phyloP scores from a whole-genome alignment of 2,113 vertebrate species.

The Merops nubicus region DNA sequence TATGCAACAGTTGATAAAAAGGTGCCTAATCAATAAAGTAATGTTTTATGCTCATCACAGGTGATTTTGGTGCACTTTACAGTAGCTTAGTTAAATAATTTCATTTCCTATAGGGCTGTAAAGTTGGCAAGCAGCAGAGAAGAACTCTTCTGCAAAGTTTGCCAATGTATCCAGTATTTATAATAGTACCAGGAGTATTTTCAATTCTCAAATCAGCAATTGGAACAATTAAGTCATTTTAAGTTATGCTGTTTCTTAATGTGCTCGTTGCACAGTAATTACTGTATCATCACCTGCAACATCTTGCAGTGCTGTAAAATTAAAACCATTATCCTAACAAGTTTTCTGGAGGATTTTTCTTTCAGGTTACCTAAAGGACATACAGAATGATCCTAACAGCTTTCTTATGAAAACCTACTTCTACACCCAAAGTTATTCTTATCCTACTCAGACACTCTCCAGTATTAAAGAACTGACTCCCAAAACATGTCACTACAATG shows the following conservation, averaged over 20 bases:
- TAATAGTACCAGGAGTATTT: not conserved
- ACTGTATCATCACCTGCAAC: constrained; percentile 48
- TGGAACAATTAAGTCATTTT: constrained; percentile 31
- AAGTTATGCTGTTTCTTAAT: constrained; percentile 15
- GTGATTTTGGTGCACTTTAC: not conserved
- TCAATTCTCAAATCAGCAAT: constrained; percentile 6
- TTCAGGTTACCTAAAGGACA: not conserved
- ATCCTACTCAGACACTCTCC: not conserved
- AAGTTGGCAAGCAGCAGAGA: not conserved
- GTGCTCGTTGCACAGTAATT: constrained; percentile 18
- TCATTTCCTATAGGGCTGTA: not conserved
- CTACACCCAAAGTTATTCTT: not conserved
- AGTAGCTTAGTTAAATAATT: not conserved
- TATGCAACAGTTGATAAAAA: not conserved
- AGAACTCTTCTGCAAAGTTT: not conserved
- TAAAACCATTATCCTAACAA: constrained; percentile 12
- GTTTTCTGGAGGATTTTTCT: not conserved
- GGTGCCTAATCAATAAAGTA: not conserved
- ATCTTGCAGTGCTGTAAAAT: not conserved
- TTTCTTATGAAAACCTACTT: not conserved
- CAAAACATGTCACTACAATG: not conserved
- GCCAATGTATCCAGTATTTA: not conserved
- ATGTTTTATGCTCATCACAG: not conserved
- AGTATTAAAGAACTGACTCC: not conserved
- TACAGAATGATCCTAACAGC: not conserved